Percentiles rank a stretch among this genome's conserved stretches.
These are phyloP conservation scores for Nomada goodeniana DNA, from an alignment of 2,888 invertebrate species.

Conservation along the genomic window DNA sequence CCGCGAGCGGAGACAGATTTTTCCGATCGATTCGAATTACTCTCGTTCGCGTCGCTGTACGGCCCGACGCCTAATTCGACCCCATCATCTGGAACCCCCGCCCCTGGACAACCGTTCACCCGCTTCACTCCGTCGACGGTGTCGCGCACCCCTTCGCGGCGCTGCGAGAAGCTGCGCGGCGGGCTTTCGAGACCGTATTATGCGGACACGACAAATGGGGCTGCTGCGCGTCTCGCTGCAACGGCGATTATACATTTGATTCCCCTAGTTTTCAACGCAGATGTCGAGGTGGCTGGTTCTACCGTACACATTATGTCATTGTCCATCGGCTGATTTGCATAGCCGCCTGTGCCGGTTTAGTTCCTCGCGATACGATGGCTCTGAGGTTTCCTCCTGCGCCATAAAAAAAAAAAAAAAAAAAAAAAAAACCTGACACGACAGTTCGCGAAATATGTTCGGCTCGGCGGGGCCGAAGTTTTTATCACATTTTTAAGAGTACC, in stretches of 20 bases:
- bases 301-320: neutral
- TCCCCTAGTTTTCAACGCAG: constrained; percentile 41
- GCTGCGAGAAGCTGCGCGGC: constrained; percentile 41
- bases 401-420: neutral
- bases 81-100: constrained; percentile 36
- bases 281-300: constrained; percentile 25
- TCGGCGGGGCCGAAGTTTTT: neutral
- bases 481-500: neutral
- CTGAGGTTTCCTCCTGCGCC: neutral
- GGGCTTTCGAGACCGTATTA: constrained; percentile 51
- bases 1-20: constrained; percentile 59
- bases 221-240: constrained; percentile 26
- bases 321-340: constrained; percentile 3
- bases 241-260: constrained; percentile 46
- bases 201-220: constrained; percentile 45
- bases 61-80: constrained; percentile 64
- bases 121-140: constrained; percentile 2
- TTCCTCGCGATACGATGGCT: neutral
- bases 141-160: constrained; percentile 32
- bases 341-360: neutral
- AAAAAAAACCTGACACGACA: neutral
- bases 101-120: neutral
- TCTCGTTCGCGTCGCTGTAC: constrained; percentile 54
- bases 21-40: constrained; percentile 68
- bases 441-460: neutral